Evolutionary conservation across 1,140 invertebrate genomes (phyloP), one percentile per base, ranked within the genome.

Genomic region (Spodoptera litura): DNA sequence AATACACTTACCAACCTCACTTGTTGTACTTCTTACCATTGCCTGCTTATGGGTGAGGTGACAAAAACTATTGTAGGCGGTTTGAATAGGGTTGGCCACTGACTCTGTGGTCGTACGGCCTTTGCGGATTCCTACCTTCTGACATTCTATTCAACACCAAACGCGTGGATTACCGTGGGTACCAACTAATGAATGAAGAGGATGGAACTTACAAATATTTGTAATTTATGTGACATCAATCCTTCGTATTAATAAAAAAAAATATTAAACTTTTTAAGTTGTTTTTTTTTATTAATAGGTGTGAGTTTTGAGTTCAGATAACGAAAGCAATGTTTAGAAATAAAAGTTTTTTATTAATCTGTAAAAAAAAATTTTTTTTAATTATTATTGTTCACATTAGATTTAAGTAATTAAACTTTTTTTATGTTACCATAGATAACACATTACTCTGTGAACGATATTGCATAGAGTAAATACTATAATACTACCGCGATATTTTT

Each of bases 11-110:
- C 9, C n/a, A 9, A 49, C 4, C 12, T 12, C 0, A 56, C 51
- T 71, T 75, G 31, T 71, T 75, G 35, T 15, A 62, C 58, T 75
- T 62, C 73, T 75, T 49, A 38, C 1, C 2, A 4, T 62, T 64
- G 11, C 13, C 59, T 75, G 12, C 8, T 9, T 13, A 38, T 20
- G 12, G 13, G 31, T 62, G 77, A 87, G 79, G 85, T 88, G 87
- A 86, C 89, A 91, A 89, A 90, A 91, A 90, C 83, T 84, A 88
- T 93, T 93, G 91, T 90, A 80, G 77, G 81, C 52, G 52, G 68
- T 85, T 82, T 89, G 84, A 89, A 89, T 87, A 78, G 84, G 62
- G 59, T 70, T 76, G 79, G 80, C 80, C 72, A 80, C 25, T 71
- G 78, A 80, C 71, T 70, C 66, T 88, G 89, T 86, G 88, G 91